A percentile compares a stretch with the other conserved stretches of the same genome.
These are phyloP conservation scores for Ginglymostoma cirratum DNA, from an alignment of 2,113 vertebrate species.

Conservation along the genomic window DNA sequence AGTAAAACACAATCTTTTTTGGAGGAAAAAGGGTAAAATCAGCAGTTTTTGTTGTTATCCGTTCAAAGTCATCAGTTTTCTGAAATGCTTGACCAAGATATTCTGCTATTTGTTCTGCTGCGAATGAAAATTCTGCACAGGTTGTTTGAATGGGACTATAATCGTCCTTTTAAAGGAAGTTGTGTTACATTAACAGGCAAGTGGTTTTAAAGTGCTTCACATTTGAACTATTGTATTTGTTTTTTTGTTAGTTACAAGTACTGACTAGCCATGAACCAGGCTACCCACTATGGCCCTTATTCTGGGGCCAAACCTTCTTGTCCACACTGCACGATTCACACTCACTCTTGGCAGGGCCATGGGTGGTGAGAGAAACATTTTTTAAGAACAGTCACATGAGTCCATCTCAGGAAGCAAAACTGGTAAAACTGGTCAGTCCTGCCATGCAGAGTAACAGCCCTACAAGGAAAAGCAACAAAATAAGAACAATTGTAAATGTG, in stretches of 20 bases:
- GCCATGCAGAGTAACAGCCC: background rate
- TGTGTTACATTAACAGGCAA: background rate
- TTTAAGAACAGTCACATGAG: background rate
- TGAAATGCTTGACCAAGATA: background rate
- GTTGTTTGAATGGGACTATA: background rate
- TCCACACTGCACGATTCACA: background rate
- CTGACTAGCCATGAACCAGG: background rate
- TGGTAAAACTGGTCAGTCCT: background rate
- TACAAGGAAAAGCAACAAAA: background rate
- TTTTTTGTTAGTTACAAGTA: background rate
- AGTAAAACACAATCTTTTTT: background rate
- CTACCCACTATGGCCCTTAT: background rate
- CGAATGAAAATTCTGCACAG: background rate
- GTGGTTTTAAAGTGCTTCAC: background rate
- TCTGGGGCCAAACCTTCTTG: background rate
- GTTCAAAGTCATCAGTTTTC: too few species aligned
- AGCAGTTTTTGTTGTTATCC: background rate
- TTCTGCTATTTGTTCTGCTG: background rate
- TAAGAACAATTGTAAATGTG: background rate
- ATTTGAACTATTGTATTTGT: background rate
- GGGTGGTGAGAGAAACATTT: background rate
- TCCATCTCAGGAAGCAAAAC: background rate
- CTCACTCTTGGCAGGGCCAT: background rate
- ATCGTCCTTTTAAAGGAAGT: background rate
- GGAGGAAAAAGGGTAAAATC: background rate